Conservation (phyloP, 2,113 vertebrate species). For the Eretmochelys imbricata region DNA sequence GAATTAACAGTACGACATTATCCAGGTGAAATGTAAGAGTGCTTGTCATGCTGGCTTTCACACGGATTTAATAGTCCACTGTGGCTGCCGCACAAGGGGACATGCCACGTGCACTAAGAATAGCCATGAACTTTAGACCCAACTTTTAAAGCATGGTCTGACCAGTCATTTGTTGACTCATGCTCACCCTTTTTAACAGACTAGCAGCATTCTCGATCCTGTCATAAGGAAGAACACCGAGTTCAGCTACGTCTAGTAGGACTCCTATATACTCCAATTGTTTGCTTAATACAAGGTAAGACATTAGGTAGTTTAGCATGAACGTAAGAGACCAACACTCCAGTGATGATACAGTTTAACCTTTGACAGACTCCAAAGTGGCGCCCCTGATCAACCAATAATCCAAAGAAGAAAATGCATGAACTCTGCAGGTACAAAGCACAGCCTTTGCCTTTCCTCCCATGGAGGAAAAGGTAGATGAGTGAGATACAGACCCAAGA, state of each 20-base stretch:
- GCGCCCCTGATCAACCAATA: not conserved
- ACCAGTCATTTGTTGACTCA: no score
- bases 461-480: not conserved
- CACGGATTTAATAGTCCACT: no score
- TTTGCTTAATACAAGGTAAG: fast-evolving
- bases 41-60: no score
- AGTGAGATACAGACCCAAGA: no score
- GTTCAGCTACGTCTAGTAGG: not conserved
- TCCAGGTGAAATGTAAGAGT: no score
- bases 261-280: not conserved
- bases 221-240: not conserved
- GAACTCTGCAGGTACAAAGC: not conserved
- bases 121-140: no score
- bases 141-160: no score
- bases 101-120: no score
- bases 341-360: not conserved
- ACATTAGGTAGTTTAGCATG: not conserved
- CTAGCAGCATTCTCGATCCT: not conserved
- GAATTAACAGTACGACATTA: no score
- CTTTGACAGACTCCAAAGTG: not conserved
- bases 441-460: not conserved
- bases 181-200: not conserved
- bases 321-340: not conserved
- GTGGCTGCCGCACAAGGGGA: no score
- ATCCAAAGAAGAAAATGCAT: not conserved